Base-by-base conservation (phyloP, 2,888 invertebrate species). In the Sarcophaga carnaria region DNA sequence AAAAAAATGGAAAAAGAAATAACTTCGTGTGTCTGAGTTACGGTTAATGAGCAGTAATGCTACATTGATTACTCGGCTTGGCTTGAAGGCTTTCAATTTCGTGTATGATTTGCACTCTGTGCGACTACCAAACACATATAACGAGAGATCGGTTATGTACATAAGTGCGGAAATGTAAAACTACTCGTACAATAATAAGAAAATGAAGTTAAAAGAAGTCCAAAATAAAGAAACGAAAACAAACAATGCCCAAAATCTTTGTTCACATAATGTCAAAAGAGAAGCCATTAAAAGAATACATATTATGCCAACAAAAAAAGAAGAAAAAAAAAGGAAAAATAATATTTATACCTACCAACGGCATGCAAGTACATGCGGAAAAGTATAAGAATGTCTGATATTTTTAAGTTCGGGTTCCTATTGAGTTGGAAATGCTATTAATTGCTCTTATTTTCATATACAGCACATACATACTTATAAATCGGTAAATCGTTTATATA, bases 21-120 rank as follows among this genome's bases (percentile, higher is more conserved):
- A 87, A 89, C 91, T 88, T 91, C 91, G 91, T 91, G 91, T 91
- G 92, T 91, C 91, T 85, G 79, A 91, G 91, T 92, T 91, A 92
- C 91, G 91, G 92, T 91, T 91, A 91, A 90, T 92, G 92, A 91
- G 92, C 91, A 91, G 85, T 85, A 88, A 85, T 85, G 80, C 80
- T 80, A 85, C 85, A 88, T 85, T 85, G 80, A 82, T 86, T 86
- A 86, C 86, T 71, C 83, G 83, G 76, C 79, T 79, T 70, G 86
- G 70, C 82, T 80, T 83, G 79, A 71, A 86, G 82, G 71, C 82
- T 83, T 80, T 79, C 71, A 67, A 82, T 79, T 80, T 80, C 84
- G 80, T 80, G 80, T 83, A 80, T 84, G 63, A 84, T 86, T 86
- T 80, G 86, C 81, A 77, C 54, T 54, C 54, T 54, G 17, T 17